Conservation (phyloP, 2,797 vertebrate genomes). For the Protosalanx chinensis region DNA sequence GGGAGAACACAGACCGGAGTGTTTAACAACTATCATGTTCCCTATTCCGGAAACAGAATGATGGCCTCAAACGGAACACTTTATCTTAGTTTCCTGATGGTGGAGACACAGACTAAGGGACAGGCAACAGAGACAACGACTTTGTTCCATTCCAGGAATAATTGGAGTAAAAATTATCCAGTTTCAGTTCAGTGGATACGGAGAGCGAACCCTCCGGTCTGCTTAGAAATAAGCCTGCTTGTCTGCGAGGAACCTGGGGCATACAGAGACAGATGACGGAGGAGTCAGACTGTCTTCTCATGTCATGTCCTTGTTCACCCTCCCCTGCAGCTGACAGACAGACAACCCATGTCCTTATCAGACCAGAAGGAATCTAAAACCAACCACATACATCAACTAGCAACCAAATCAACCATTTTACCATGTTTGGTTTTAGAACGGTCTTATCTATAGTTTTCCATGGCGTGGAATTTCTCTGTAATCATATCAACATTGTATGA, state of each 20-base stretch:
- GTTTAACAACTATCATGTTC: constrained; percentile 15
- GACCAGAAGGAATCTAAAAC: too few species aligned
- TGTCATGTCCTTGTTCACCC: constrained; percentile 21
- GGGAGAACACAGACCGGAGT: constrained; percentile 3
- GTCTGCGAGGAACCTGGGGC: constrained; percentile 15
- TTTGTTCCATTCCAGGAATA: constrained; percentile 28
- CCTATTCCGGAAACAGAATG: constrained; percentile 15
- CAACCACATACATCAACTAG: too few species aligned
- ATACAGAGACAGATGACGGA: constrained; percentile 26
- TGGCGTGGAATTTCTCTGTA: not conserved
- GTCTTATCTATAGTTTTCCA: not conserved
- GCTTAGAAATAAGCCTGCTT: constrained; percentile 26
- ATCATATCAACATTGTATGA: not conserved
- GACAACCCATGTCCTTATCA: too few species aligned
- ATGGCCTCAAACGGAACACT: constrained; percentile 16
- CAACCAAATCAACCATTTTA: not conserved
- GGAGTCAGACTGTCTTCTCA: constrained; percentile 13
- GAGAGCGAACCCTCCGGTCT: constrained; percentile 19
- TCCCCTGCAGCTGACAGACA: too few species aligned
- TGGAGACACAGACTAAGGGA: constrained; percentile 30
- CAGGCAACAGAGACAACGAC: constrained; percentile 34
- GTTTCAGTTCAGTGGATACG: constrained; percentile 15
- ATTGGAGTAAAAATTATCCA: constrained; percentile 32
- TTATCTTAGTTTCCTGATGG: constrained; percentile 11
- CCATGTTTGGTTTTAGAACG: not conserved